Conservation (phyloP, 2,113 vertebrate genomes). For the Hepsetus odoe region DNA sequence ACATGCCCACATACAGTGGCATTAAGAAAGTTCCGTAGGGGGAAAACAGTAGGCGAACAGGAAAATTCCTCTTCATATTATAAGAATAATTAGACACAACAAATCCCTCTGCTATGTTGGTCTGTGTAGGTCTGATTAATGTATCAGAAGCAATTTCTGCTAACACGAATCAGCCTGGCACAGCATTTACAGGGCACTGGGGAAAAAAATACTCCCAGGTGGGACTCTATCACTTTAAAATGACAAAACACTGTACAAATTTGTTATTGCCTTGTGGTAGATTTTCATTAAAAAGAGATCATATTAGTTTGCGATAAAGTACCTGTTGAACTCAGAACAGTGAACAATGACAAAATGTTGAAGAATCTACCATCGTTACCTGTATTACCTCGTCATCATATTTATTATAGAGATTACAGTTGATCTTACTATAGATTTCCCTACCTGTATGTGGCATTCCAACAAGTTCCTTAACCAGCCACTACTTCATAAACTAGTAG, state of each 20-base stretch:
- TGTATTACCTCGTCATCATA: not conserved
- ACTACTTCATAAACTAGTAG: too few species aligned
- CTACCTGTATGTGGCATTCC: too few species aligned
- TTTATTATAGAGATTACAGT: not conserved
- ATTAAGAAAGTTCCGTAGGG: constrained; percentile 1
- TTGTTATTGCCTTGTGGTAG: not conserved
- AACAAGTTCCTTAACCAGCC: too few species aligned
- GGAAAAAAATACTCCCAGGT: constrained; percentile 26
- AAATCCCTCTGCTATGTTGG: constrained; percentile 41
- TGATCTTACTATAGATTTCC: not conserved
- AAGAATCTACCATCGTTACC: not conserved
- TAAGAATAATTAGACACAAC: constrained; percentile 32
- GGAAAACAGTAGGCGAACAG: constrained; percentile 14
- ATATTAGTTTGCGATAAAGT: not conserved
- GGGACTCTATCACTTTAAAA: not conserved
- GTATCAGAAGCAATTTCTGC: constrained; percentile 29
- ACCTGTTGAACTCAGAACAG: not conserved
- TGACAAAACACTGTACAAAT: constrained; percentile 1
- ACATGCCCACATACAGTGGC: not conserved
- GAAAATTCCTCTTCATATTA: constrained; percentile 31
- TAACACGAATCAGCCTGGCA: constrained; percentile 25
- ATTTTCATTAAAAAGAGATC: constrained; percentile 2
- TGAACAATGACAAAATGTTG: not conserved
- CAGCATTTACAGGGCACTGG: not conserved
- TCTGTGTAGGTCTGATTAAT: constrained; percentile 38